Percentiles rank a stretch among this genome's conserved stretches.
Conservation (phyloP, 2,888 invertebrate species). For the Chironomus tentans region DNA sequence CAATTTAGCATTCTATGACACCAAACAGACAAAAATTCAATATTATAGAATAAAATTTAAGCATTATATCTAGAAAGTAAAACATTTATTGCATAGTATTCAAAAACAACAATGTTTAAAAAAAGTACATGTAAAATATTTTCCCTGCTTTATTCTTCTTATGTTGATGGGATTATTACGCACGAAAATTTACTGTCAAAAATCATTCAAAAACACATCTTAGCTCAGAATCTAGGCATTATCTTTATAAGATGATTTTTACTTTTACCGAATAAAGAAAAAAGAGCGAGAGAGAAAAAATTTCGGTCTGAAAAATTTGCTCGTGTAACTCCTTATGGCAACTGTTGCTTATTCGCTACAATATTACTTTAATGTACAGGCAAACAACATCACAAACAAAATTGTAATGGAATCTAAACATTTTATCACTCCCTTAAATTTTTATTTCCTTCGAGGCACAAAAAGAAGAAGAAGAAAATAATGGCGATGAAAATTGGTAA, state of each 20-base stretch:
- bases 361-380: constrained; percentile 6
- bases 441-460: constrained; percentile 12
- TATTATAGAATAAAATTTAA: too few species aligned
- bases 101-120: too few species aligned
- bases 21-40: too few species aligned
- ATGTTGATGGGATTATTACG: not conserved
- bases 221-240: constrained; percentile 7
- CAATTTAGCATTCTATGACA: too few species aligned
- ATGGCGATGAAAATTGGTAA: too few species aligned
- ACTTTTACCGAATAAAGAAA: not conserved
- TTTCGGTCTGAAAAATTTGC: not conserved
- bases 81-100: too few species aligned
- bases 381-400: constrained; percentile 11
- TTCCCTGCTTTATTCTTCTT: not conserved
- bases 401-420: constrained; percentile 25
- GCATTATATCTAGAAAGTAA: too few species aligned
- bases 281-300: not conserved
- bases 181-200: constrained; percentile 10
- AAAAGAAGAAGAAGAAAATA: too few species aligned
- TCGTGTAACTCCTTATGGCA: not conserved
- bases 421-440: constrained; percentile 25
- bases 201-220: constrained; percentile 21
- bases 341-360: not conserved
- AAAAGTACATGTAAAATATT: too few species aligned
- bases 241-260: not conserved